Evolutionary conservation across 2,113 vertebrate genomes (phyloP).

Genomic region (Spilogale gracilis): DNA sequence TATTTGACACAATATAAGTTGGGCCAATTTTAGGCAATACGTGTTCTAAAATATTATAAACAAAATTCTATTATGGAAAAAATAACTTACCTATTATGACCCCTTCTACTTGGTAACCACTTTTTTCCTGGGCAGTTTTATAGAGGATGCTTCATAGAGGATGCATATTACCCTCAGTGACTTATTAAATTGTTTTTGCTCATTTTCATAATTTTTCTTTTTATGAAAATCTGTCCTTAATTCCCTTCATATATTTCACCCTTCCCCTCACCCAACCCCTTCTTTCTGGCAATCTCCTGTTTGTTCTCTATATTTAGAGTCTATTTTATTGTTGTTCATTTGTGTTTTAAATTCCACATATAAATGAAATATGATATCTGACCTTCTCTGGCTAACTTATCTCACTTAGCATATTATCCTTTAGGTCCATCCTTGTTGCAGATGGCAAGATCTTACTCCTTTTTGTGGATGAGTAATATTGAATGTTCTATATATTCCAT

Average conservation of each 20-base stretch:
- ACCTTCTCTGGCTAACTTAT: not conserved
- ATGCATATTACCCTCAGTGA: not conserved
- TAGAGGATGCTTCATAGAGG: not conserved
- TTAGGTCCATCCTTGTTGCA: not conserved
- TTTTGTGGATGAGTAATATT: not conserved
- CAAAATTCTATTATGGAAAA: conserved; percentile 22
- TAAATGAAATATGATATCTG: not conserved
- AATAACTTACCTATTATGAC: not conserved
- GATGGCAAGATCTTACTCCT: not conserved
- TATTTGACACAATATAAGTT: not conserved
- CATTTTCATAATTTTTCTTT: not conserved
- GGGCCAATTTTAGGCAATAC: not conserved
- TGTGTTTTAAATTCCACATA: not conserved
- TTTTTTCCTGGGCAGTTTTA: not conserved
- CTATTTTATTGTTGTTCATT: not conserved
- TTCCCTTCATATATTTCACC: not conserved
- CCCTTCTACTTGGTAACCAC: not conserved
- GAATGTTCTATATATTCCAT: not conserved
- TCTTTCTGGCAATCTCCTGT: not conserved
- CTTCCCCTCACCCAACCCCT: not conserved
- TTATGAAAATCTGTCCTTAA: not conserved
- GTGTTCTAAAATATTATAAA: conserved; percentile 31
- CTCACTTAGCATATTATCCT: not conserved
- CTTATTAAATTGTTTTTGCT: not conserved
- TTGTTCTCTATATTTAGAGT: not conserved